Base-by-base conservation (phyloP, 2,888 invertebrate genomes). In the Trilocha varians region DNA sequence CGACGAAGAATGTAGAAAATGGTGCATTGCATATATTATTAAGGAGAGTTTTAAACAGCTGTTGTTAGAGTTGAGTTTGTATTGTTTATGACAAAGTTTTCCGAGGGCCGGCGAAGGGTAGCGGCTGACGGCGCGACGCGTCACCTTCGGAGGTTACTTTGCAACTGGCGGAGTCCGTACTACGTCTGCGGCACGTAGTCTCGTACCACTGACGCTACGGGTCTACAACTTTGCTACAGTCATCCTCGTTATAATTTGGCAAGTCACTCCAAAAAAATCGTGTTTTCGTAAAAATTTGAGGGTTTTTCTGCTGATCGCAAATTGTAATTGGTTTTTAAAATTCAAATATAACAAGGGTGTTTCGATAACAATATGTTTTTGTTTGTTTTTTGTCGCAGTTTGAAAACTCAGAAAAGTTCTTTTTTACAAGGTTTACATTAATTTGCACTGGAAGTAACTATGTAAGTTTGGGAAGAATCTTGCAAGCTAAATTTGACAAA, bases 71-170 rank as follows among this genome's bases (percentile, higher is more conserved):
- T 37, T 35, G 32, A 43, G 49, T 46, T 52, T 47, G 48, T 48
- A 48, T 46, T 44, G 15, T 41, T 47, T 48, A 25, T 25, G 6
- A 25, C 11, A 44, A 51, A 54, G 55, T 61, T 64, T 62, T 58
- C 57, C 62, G 63, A 59, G 39, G 44, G 51, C 46, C 42, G 52
- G 38, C 11, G 38, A 16, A 38, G 40, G 41, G 34, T 25, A 33
- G 25, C 16, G 39, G 33, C 40, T 42, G 17, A 34, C 34, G 45
- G 41, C 49, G 56, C 54, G 55, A 46, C 52, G 57, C 57, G 59
- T 38, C 58, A 42, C 58, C 42, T 43, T 38, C 41, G 36, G 16
- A 32, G 32, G 36, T 16, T 15, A 32, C 32, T 38, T 32, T 25
- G 6, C 38, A 32, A 38, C 38, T 38, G 38, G 32, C 25, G 38